Conservation (phyloP, 1,140 invertebrate genomes). For the Drosophila suzukii region DNA sequence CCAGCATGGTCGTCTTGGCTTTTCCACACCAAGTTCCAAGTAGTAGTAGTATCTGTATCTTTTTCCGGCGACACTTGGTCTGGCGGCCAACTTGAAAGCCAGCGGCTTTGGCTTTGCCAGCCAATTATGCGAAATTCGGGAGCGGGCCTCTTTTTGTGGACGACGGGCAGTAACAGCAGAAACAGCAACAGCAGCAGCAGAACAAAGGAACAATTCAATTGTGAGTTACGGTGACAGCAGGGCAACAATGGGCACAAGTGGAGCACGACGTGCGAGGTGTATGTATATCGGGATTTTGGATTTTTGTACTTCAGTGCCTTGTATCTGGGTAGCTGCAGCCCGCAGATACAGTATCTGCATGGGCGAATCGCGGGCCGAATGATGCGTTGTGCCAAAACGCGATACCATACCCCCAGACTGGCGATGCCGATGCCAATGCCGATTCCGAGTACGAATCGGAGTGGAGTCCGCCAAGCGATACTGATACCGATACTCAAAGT, state of each 20-base stretch:
- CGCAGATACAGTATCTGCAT: constrained; percentile 9
- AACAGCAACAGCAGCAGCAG: constrained; percentile 2
- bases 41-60: not conserved
- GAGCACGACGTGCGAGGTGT: constrained; percentile 51
- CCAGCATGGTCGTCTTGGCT: constrained; percentile 85
- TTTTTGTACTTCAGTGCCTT: too few species aligned
- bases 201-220: constrained; percentile 82
- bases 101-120: constrained; percentile 16
- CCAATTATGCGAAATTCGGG: constrained; percentile 67
- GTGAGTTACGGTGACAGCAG: constrained; percentile 76
- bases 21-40: not conserved
- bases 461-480: constrained; percentile 12
- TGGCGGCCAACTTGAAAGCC: constrained; percentile 57
- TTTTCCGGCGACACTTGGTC: constrained; percentile 39
- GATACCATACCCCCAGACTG: not conserved
- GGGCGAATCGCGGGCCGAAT: constrained; percentile 3
- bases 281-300: constrained; percentile 4
- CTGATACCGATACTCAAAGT: constrained; percentile 55
- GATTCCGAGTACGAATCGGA: constrained; percentile 28
- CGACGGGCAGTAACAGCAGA: not conserved
- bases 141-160: constrained; percentile 1
- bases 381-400: not conserved
- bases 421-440: constrained; percentile 13
- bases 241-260: constrained; percentile 71
- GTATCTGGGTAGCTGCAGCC: not conserved